Evolutionary conservation across 2,797 vertebrate species (phyloP), one percentile per base, ranked within the genome.

Genomic region (Oreochromis grahami): DNA sequence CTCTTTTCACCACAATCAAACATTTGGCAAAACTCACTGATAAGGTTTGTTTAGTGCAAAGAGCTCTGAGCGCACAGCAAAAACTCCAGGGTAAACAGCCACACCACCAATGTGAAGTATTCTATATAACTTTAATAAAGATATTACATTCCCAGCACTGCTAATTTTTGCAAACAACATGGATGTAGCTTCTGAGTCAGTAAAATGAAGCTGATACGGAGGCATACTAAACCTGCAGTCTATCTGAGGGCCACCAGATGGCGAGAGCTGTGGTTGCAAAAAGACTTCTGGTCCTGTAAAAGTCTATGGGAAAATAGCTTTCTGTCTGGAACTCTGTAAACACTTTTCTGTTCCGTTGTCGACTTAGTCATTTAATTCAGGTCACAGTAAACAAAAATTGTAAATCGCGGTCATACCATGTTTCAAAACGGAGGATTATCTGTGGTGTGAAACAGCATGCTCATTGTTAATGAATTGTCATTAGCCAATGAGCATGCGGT

Each of bases 351-450:
- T 5, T 68, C n/a, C 9, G 38, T 15, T 68, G 21, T 4, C 8
- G 38, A 41, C 36, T 68, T 38, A 68, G 63, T 68, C 12, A 24
- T 24, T 24, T n/a, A 24, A 24, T 43, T 68, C 13, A 4, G 38
- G 38, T 43, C 38, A 43, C 2, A 26, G 14, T 9, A 24, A 68
- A 68, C 1, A 43, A 43, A 70, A 70, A 70, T 10, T 3, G 21
- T 26, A 17, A 68, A 43, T 43, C 0, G 5, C 8, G 0, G 38
- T 24, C 8, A 24, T 1, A 43, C 7, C 63, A 43, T 17, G 0
- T 70, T 70, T 70, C 65, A 43, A 43, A 68, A 15, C 7, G 2
- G n/a, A 41, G 36, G 63, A 43, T 43, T 70, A 24, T 43, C 21
- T 10, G 65, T 15, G 38, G 8, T 70, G 13, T 68, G 63, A 70